Base-by-base conservation (phyloP, 2,888 invertebrate species). In the Drosophila macrothrix region DNA sequence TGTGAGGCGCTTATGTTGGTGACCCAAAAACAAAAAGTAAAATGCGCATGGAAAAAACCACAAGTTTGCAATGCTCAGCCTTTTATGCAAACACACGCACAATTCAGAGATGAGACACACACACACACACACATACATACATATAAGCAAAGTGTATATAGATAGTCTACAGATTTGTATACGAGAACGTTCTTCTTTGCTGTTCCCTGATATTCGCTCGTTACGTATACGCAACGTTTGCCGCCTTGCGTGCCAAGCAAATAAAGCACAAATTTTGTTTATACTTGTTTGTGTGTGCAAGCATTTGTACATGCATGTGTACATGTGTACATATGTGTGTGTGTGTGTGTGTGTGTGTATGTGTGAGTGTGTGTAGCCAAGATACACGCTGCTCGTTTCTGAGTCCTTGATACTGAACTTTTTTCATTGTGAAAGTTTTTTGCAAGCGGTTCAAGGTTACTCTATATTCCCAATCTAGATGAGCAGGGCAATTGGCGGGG, bases 391-490 rank as follows among this genome's bases (percentile, higher is more conserved):
- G 73, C 66, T 64, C 76, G 61, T 76, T 87, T 76, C 87, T 87
- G 87, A 66, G 69, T 87, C 87, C 87, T 87, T 87, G 87, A 87
- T 87, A 87, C 87, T 87, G 87, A 87, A 87, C 90, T 87, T 87
- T 87, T 90, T 87, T 90, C 82, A 83, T 82, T 88, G 87, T 90
- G 87, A 87, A 87, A 87, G 87, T 90, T 87, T 87, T 87, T 86
- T 86, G 87, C 90, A 77, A 73, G 54, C 82, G 64, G 87, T 87
- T 87, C 90, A 87, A 87, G 87, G 87, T 76, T 90, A 78, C 22
- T 25, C 16, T 46, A 33, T 73, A 70, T 76, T 82, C 69, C 70
- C 62, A 56, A 60, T 14, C 43, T 19, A 31, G 55, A 29, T 37
- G 22, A 50, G 39, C 2, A 31, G 43, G 39, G 43, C 37, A 58